phyloP scores from a whole-genome alignment of 2,888 invertebrate species.

The Plusia festucae region DNA sequence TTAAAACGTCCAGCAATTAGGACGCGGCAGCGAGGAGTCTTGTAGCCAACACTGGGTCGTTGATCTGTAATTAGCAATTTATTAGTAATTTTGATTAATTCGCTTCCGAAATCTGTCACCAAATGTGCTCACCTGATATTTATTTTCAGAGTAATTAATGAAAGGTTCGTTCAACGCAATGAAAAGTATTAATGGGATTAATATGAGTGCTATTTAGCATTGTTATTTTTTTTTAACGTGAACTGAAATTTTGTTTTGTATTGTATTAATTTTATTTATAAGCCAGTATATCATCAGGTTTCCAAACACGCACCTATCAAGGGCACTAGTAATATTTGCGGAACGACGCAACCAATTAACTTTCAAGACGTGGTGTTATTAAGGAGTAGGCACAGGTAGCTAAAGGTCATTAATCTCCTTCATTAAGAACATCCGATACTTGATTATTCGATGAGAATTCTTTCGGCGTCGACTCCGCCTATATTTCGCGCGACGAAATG shows the following conservation, averaged over 20 bases:
- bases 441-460: conserved; percentile 68
- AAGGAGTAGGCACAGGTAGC: conserved; percentile 43
- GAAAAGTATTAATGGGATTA: conserved; percentile 23
- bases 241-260: not conserved
- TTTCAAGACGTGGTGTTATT: conserved; percentile 38
- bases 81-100: conserved; percentile 54
- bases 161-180: conserved; percentile 25
- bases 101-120: conserved; percentile 34
- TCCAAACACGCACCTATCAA: conserved; percentile 37
- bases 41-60: conserved; percentile 46
- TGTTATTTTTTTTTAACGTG: conserved; percentile 29
- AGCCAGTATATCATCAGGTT: conserved; percentile 15
- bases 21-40: conserved; percentile 46
- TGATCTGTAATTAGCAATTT: conserved; percentile 58
- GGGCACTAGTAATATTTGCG: conserved; percentile 42
- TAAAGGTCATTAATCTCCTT: conserved; percentile 63
- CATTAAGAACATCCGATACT: conserved; percentile 74
- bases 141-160: conserved; percentile 15
- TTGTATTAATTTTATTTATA: conserved; percentile 20
- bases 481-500: conserved; percentile 83
- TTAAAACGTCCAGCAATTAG: conserved; percentile 69
- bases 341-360: conserved; percentile 40
- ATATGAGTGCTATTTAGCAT: conserved; percentile 28
- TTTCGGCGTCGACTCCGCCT: conserved; percentile 74
- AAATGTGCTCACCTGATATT: conserved; percentile 22